phyloP scores from a whole-genome alignment of 2,113 vertebrate genomes.

The Acrocephalus arundinaceus region DNA sequence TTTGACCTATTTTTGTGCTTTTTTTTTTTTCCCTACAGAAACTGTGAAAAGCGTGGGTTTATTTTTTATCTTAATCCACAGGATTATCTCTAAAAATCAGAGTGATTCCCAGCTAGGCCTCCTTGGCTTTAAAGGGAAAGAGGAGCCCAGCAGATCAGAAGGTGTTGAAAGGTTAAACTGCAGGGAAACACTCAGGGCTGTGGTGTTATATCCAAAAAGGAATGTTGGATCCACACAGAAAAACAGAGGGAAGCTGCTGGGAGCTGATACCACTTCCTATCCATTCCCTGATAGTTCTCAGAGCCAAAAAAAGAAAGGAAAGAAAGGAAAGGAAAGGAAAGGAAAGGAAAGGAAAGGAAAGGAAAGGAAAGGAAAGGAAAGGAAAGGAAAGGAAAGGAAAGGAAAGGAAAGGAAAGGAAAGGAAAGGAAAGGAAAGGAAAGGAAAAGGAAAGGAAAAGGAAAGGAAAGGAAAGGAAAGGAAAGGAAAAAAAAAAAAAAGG shows the following conservation, averaged over 20 bases:
- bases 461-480: too few relatives aligned
- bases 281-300: neutral
- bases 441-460: too few relatives aligned
- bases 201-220: rapidly evolving
- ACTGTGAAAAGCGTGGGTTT: neutral
- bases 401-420: too few relatives aligned
- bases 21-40: neutral
- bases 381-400: too few relatives aligned
- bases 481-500: too few relatives aligned
- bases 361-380: too few relatives aligned
- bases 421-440: too few relatives aligned
- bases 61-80: neutral
- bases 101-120: neutral
- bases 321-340: neutral
- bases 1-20: neutral
- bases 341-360: too few relatives aligned
- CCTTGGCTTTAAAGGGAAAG: neutral
- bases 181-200: neutral
- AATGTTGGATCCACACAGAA: neutral
- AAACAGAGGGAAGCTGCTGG: neutral
- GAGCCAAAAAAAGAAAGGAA: neutral
- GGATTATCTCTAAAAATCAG: neutral
- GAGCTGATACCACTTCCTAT: neutral
- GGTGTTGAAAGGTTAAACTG: neutral
- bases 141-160: neutral